Conservation (phyloP, 2,888 invertebrate species). For the Germaria angustata region DNA sequence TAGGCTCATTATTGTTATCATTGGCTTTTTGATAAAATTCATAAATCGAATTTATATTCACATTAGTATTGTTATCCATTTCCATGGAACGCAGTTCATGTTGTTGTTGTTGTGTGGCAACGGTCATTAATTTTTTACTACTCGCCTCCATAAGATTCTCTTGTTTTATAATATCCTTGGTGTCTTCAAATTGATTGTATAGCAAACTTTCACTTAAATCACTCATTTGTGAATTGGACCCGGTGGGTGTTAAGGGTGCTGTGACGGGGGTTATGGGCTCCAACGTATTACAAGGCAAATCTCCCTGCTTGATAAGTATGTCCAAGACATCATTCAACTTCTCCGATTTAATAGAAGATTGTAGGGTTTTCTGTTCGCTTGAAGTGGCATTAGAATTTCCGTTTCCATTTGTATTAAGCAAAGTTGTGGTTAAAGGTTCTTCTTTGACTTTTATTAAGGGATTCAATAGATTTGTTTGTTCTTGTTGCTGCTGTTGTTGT, state of each 20-base stretch:
- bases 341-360: constrained; percentile 76
- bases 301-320: constrained; percentile 95
- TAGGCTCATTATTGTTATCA: background rate
- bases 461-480: constrained; percentile 24
- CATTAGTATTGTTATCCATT: constrained; percentile 45
- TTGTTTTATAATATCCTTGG: constrained; percentile 49
- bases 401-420: constrained; percentile 10
- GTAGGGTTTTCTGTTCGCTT: constrained; percentile 67
- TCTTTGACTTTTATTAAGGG: constrained; percentile 67
- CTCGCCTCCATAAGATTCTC: constrained; percentile 31
- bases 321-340: constrained; percentile 89
- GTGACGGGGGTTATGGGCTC: constrained; percentile 81
- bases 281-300: constrained; percentile 89
- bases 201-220: constrained; percentile 71
- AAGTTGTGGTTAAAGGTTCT: constrained; percentile 65
- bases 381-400: background rate
- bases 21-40: constrained; percentile 42
- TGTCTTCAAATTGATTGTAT: constrained; percentile 68
- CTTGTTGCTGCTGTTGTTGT: constrained; percentile 30
- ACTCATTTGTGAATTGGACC: constrained; percentile 71
- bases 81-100: constrained; percentile 32
- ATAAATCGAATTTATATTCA: constrained; percentile 39
- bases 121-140: background rate
- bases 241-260: constrained; percentile 74
- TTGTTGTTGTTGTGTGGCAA: constrained; percentile 4